These are phyloP conservation scores for Anolis carolinensis DNA, from an alignment of 2,113 vertebrate genomes.

Conservation along the genomic window DNA sequence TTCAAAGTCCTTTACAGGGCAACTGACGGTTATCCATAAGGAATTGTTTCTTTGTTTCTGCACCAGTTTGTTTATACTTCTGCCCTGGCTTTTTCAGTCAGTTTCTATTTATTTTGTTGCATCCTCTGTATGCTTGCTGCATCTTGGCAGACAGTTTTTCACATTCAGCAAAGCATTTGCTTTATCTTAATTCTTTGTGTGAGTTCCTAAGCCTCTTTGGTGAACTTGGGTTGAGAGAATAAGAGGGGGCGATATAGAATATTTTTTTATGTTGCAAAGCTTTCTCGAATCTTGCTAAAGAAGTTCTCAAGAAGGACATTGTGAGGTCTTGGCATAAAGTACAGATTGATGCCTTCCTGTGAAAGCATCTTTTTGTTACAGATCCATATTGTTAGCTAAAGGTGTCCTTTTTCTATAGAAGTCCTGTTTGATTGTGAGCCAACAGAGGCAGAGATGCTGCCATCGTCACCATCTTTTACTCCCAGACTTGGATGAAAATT, in stretches of 20 bases:
- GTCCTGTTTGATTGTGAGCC: constrained; percentile 67
- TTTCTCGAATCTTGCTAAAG: constrained; percentile 59
- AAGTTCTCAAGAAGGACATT: constrained; percentile 72
- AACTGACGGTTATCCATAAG: constrained; percentile 13
- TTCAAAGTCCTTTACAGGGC: constrained; percentile 10
- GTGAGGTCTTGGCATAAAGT: constrained; percentile 67
- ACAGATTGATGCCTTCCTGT: constrained; percentile 69
- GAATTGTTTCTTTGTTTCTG: background rate
- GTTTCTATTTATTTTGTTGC: constrained; percentile 35
- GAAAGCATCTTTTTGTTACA: constrained; percentile 70
- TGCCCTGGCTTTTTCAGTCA: background rate
- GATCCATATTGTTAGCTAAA: constrained; percentile 59
- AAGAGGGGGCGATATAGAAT: constrained; percentile 34
- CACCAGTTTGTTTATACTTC: background rate
- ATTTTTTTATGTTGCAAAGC: constrained; percentile 58
- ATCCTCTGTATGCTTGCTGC: background rate
- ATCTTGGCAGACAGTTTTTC: constrained; percentile 39
- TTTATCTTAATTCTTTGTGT: constrained; percentile 52
- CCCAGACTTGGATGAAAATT: constrained; percentile 27
- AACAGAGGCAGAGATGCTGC: constrained; percentile 44
- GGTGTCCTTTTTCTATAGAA: constrained; percentile 63
- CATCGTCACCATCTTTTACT: constrained; percentile 47
- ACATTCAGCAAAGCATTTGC: constrained; percentile 15
- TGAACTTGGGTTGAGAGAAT: constrained; percentile 25
- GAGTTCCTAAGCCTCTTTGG: constrained; percentile 54